Evolutionary conservation across 2,888 invertebrate genomes (phyloP).

Genomic region (Folsomia candida): DNA sequence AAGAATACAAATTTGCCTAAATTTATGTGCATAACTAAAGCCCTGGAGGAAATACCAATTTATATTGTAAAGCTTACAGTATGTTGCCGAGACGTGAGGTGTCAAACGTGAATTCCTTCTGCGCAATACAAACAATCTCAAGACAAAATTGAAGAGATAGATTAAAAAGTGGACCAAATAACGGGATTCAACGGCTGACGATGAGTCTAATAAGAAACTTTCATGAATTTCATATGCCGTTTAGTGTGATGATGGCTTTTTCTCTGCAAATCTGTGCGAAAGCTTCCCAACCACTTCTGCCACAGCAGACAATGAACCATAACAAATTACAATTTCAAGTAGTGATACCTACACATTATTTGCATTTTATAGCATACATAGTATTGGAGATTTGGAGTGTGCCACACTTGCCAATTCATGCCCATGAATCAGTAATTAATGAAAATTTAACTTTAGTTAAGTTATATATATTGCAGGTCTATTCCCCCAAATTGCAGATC

Average conservation of each 20-base stretch:
- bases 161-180: slow-evolving; percentile 16
- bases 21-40: not conserved
- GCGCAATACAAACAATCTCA: not conserved
- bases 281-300: too few species aligned
- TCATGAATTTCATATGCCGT: not conserved
- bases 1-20: not conserved
- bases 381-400: not conserved
- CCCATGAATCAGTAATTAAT: not conserved
- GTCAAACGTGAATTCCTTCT: not conserved
- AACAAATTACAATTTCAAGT: not conserved
- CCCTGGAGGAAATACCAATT: not conserved
- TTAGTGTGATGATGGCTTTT: not conserved
- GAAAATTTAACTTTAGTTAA: not conserved
- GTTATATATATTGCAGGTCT: too few species aligned
- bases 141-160: not conserved
- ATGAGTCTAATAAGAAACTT: not conserved
- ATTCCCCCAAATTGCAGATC: not conserved
- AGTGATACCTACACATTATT: not conserved
- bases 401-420: not conserved
- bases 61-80: not conserved
- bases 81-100: not conserved
- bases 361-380: not conserved
- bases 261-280: too few species aligned
- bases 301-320: not conserved
- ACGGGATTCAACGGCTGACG: slow-evolving; percentile 4